A percentile compares a stretch with the other conserved stretches of the same genome.
Evolutionary conservation across 2,888 invertebrate genomes (phyloP).

Genomic region (Steinernema hermaphroditum): DNA sequence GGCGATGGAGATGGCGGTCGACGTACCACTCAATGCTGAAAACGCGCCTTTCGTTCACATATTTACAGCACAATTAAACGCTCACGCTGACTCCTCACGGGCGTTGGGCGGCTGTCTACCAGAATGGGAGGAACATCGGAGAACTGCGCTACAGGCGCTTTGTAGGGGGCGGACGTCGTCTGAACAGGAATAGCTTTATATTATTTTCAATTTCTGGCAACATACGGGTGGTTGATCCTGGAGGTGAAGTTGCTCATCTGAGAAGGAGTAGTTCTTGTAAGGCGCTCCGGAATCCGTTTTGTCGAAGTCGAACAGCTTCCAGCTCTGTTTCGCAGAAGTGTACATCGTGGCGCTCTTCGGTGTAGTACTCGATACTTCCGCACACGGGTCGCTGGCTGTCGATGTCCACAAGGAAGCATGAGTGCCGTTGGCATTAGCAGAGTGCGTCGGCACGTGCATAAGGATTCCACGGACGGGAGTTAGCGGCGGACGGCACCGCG

Average conservation of each 20-base stretch:
- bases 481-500: constrained; percentile 41
- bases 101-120: constrained; percentile 60
- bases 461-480: constrained; percentile 39
- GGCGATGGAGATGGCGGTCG: neutral
- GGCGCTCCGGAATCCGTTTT: neutral
- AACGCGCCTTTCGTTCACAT: neutral
- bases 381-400: constrained; percentile 5
- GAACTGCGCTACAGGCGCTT: constrained; percentile 49
- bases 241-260: constrained; percentile 31
- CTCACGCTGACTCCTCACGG: constrained; percentile 45
- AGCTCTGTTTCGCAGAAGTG: constrained; percentile 7
- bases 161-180: constrained; percentile 31
- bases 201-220: constrained; percentile 3
- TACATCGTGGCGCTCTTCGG: neutral
- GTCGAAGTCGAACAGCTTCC: constrained; percentile 27
- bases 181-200: neutral
- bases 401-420: constrained; percentile 19
- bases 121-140: constrained; percentile 62
- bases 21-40: constrained; percentile 17
- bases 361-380: neutral
- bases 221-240: constrained; percentile 12
- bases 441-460: neutral
- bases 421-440: constrained; percentile 16
- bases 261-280: constrained; percentile 21
- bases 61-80: neutral